Evolutionary conservation across 1,140 invertebrate genomes (phyloP), one percentile per base, ranked within the genome.

Genomic region (Geopemphigus sp.): DNA sequence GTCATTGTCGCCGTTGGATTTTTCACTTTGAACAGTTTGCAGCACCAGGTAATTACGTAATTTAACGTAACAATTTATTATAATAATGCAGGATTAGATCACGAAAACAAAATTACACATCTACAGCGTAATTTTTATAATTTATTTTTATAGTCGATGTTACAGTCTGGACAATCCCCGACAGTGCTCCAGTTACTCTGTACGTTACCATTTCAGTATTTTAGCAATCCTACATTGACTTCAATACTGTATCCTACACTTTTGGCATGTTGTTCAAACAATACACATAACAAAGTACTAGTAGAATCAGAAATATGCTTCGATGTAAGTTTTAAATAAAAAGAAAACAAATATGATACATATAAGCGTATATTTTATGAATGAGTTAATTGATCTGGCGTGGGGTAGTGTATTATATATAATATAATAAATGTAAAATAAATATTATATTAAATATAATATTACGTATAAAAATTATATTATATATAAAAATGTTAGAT

Each of bases 101-200:
- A 17, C 15, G 14, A 66, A 14, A 19, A 39, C 6, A 19, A 66
- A 66, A 5, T 45, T 39, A n/a, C 1, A 32, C 39, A 32, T 47
- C 14, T 54, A n/a, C 66, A 64, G 24, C 32, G 10, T 61, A 59
- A 54, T 53, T 12, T 39, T 15, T 47, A 45, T 59, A 72, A 45
- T 22, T 29, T 72, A 82, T 82, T 73, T 82, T 83, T 88, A 88
- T 87, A 94, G 92, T 88, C 89, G 84, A 87, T 88, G 70, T 87
- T 94, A 29, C 89, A 94, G 82, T 93, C 91, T 82, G 95, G 90
- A 66, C 92, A 90, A 85, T 90, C 90, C 68, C 93, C 90, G 29
- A 95, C 93, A 39, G 93, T 97, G 70, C 88, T 98, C 4, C 94
- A 96, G 84, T 94, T 95, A 83, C 86, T 97, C n/a, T 96, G 94